Conservation (phyloP, 2,797 vertebrate species). For the Characodon lateralis region DNA sequence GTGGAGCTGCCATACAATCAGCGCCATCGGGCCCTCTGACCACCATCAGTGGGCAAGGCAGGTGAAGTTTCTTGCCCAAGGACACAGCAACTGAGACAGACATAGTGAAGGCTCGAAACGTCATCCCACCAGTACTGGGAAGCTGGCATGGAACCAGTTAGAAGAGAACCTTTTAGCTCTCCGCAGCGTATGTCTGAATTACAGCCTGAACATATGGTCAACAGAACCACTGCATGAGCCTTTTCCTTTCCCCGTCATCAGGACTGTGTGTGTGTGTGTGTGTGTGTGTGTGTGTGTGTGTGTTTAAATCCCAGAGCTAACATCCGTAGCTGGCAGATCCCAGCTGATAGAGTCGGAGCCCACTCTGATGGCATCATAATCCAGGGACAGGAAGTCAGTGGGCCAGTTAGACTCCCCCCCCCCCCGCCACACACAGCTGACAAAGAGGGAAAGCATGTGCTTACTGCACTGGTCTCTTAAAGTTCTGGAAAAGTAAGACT, state of each 20-base stretch:
- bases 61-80: no score
- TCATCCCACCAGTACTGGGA: no score
- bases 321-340: slow-evolving; percentile 55
- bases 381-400: slow-evolving; percentile 69
- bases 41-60: no score
- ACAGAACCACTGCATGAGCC: slow-evolving; percentile 48
- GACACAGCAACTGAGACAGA: no score
- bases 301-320: slow-evolving; percentile 55
- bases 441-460: slow-evolving; percentile 28
- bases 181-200: no score
- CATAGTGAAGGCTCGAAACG: no score
- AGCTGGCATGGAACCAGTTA: no score
- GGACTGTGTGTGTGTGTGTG: slow-evolving; percentile 21
- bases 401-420: slow-evolving; percentile 28
- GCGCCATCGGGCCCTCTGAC: no score
- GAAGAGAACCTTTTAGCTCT: no score
- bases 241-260: slow-evolving; percentile 27
- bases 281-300: slow-evolving; percentile 15
- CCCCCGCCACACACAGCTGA: slow-evolving; percentile 32
- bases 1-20: no score
- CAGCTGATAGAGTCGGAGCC: slow-evolving; percentile 52
- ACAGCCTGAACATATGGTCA: slow-evolving; percentile 35
- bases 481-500: background rate
- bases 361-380: slow-evolving; percentile 61
- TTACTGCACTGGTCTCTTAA: background rate